Conservation (phyloP, 2,888 invertebrate genomes). For the Acleris holmiana region DNA sequence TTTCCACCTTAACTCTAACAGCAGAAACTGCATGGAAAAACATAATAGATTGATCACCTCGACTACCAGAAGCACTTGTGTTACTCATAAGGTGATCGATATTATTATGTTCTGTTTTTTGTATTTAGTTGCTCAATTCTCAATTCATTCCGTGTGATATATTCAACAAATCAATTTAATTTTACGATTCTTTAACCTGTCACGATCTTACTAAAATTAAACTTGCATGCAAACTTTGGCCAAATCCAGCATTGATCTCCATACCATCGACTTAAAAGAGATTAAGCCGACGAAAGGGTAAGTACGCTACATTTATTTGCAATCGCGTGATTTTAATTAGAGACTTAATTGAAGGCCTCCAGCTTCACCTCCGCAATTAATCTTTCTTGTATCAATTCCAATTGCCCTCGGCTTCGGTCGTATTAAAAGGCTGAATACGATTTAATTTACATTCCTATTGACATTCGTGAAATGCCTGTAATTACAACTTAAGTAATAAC, state of each 20-base stretch:
- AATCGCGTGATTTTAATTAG: conserved; percentile 18
- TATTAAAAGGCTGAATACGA: conserved; percentile 33
- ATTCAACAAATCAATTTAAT: neutral
- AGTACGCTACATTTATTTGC: conserved; percentile 29
- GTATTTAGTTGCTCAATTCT: no score
- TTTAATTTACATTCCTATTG: conserved; percentile 53
- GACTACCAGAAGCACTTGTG: neutral
- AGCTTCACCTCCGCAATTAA: conserved; percentile 21
- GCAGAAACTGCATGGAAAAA: conserved; percentile 24
- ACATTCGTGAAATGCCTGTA: conserved; percentile 21
- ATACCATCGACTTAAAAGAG: conserved; percentile 35
- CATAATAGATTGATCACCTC: neutral
- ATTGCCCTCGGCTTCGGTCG: conserved; percentile 17
- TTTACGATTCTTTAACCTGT: conserved; percentile 17
- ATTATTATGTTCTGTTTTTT: no score
- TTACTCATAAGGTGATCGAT: no score
- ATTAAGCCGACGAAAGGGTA: conserved; percentile 31
- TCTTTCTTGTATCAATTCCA: conserved; percentile 41
- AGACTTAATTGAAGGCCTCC: conserved; percentile 8
- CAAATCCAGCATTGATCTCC: conserved; percentile 36
- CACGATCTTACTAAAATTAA: conserved; percentile 23
- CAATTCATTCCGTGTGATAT: no score
- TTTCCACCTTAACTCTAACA: conserved; percentile 21
- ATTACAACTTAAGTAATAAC: neutral
- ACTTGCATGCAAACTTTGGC: conserved; percentile 37